Percentiles rank a stretch among this genome's conserved stretches.
Conservation (phyloP, 2,888 invertebrate species). For the Leucophora obtusa region DNA sequence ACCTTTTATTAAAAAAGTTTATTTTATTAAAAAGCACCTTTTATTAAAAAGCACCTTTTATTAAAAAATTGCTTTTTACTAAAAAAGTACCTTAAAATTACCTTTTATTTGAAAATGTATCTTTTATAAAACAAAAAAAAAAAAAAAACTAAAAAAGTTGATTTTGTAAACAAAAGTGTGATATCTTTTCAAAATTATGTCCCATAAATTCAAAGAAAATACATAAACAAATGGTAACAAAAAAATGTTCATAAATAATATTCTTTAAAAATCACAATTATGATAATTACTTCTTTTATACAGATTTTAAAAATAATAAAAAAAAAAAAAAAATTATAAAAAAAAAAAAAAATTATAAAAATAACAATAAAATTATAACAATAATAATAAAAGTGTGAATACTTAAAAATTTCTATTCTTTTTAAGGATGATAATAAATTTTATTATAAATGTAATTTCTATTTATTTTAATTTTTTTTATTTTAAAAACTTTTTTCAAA, state of each 20-base stretch:
- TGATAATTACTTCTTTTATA: background rate
- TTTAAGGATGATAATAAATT: conserved; percentile 43
- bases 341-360: background rate
- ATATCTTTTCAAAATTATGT: background rate
- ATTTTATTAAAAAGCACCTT: no score
- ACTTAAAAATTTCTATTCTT: background rate
- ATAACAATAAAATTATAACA: conserved; percentile 2
- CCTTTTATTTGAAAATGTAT: no score
- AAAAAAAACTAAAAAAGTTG: no score
- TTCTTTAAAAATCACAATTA: background rate
- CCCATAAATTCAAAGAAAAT: conserved; percentile 30
- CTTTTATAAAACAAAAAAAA: no score
- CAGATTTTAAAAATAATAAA: conserved; percentile 5
- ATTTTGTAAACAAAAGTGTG: no score
- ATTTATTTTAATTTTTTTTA: background rate
- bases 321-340: background rate
- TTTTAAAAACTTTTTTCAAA: background rate
- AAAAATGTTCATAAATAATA: background rate
- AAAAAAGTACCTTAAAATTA: no score
- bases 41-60: no score
- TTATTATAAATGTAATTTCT: conserved; percentile 33
- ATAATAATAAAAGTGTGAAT: no score
- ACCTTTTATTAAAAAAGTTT: no score
- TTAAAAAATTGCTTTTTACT: no score
- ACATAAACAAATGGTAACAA: conserved; percentile 17